Evolutionary conservation across 2,113 vertebrate genomes (phyloP).

Genomic region (Mohoua ochrocephala): DNA sequence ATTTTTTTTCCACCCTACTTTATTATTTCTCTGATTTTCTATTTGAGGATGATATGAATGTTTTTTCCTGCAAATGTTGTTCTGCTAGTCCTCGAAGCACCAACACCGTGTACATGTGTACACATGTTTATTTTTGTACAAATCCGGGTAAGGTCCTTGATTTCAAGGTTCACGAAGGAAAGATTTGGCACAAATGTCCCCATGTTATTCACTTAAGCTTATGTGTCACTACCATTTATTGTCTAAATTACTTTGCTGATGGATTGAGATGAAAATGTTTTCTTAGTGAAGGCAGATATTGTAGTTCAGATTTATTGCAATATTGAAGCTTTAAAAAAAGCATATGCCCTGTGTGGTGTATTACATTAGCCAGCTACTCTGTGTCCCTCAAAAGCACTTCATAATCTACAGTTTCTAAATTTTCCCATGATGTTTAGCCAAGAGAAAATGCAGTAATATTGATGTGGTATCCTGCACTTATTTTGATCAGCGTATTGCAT

Average conservation of each 20-base stretch:
- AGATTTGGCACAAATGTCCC: constrained; percentile 23
- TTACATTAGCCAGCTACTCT: constrained; percentile 35
- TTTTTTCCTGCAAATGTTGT: neutral
- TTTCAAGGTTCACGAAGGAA: constrained; percentile 36
- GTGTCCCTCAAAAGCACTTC: constrained; percentile 32
- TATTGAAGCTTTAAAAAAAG: constrained; percentile 42
- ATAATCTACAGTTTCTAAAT: constrained; percentile 45
- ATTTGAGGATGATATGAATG: neutral
- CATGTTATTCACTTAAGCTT: constrained; percentile 41
- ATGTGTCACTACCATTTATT: constrained; percentile 43
- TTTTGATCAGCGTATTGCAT: neutral
- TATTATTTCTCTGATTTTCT: neutral
- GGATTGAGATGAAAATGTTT: constrained; percentile 58
- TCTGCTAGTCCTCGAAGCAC: neutral
- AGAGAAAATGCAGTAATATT: constrained; percentile 35
- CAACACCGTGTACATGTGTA: neutral
- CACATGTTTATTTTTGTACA: neutral
- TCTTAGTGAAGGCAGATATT: constrained; percentile 53
- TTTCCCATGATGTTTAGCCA: constrained; percentile 14
- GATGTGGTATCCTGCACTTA: constrained; percentile 31
- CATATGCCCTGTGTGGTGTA: neutral
- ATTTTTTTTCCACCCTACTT: neutral
- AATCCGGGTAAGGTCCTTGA: neutral
- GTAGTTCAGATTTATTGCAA: constrained; percentile 32
- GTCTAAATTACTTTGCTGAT: constrained; percentile 44